These are phyloP conservation scores for Sylvia borin DNA, from an alignment of 2,797 vertebrate genomes.

Conservation along the genomic window DNA sequence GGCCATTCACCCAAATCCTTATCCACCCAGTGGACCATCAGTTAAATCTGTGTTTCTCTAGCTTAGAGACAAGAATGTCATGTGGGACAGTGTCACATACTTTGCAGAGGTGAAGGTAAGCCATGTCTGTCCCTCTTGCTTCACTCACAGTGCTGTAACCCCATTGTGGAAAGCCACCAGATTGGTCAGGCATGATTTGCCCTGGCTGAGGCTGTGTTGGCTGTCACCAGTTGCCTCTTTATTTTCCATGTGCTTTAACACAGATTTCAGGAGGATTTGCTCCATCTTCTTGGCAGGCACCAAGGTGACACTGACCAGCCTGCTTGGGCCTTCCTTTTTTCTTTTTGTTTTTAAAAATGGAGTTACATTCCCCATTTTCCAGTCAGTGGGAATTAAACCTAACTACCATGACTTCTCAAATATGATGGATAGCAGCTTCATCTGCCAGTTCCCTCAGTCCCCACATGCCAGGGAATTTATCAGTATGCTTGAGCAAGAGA, in stretches of 20 bases:
- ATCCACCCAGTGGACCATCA: too few species aligned
- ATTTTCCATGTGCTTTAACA: background rate
- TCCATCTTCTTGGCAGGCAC: background rate
- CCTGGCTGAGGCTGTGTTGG: background rate
- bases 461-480: background rate
- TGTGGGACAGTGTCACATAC: fast-evolving
- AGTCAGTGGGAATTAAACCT: background rate
- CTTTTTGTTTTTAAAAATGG: background rate
- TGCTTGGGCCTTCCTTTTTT: background rate
- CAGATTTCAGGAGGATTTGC: background rate
- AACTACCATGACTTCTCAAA: background rate
- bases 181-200: background rate
- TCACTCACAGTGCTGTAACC: background rate
- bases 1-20: background rate
- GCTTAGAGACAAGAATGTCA: background rate
- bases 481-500: background rate
- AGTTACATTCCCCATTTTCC: background rate
- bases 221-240: background rate
- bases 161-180: background rate
- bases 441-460: background rate
- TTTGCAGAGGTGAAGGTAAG: background rate
- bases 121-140: background rate
- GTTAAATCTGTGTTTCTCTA: background rate
- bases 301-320: background rate
- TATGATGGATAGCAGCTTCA: background rate